Conservation (phyloP, 2,113 vertebrate genomes). For the Sula dactylatra region DNA sequence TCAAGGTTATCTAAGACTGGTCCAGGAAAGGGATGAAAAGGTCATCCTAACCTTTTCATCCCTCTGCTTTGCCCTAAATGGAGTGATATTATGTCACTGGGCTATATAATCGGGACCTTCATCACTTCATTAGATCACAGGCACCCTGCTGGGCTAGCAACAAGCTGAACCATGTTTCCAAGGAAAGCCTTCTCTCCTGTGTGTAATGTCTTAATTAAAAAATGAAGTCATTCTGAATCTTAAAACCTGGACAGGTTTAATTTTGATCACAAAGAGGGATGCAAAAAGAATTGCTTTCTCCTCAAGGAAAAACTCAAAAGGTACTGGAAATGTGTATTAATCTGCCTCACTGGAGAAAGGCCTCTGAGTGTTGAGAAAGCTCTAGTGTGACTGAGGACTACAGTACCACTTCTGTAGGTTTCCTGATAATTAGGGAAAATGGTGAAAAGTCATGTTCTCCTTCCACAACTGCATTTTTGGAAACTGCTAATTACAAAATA, state of each 20-base stretch:
- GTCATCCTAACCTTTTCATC: constrained; percentile 29
- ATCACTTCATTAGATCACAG: neutral
- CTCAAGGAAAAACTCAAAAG: constrained; percentile 35
- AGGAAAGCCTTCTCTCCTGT: neutral
- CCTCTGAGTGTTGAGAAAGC: neutral
- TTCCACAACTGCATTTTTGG: neutral
- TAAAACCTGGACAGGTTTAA: neutral
- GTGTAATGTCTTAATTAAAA: constrained; percentile 41
- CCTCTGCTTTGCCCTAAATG: neutral
- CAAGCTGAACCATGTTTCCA: constrained; percentile 10
- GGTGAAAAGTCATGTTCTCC: neutral
- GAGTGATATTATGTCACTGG: neutral
- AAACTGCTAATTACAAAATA: neutral
- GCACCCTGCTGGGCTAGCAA: neutral
- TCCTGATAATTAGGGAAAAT: neutral
- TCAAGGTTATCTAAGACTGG: neutral
- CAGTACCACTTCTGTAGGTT: neutral
- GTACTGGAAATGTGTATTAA: constrained; percentile 15
- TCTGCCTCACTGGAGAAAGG: neutral
- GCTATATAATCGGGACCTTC: neutral
- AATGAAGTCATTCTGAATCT: constrained; percentile 4
- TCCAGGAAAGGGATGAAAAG: constrained; percentile 23
- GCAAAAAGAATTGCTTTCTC: neutral
- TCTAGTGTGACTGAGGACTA: neutral
- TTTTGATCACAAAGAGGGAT: neutral